A percentile compares a stretch with the other conserved stretches of the same genome.
Conservation (phyloP, 1,140 invertebrate species). For the Camponotus vicinus region DNA sequence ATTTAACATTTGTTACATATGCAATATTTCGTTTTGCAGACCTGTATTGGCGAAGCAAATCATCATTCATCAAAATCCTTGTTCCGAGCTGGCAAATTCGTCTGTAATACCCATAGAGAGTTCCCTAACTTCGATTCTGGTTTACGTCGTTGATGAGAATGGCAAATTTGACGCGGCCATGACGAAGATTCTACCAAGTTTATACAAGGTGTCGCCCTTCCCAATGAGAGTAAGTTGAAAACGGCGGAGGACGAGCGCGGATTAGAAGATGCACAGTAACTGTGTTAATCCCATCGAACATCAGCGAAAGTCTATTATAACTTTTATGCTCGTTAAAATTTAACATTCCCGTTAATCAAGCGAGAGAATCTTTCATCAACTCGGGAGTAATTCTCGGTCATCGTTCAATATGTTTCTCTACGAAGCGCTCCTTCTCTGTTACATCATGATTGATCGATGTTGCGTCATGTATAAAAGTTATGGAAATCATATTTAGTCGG, state of each 20-base stretch:
- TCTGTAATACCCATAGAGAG: slow-evolving; percentile 66
- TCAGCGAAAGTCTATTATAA: slow-evolving; percentile 49
- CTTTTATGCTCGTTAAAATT: slow-evolving; percentile 13
- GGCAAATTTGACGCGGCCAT: slow-evolving; percentile 79
- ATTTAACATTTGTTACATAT: neutral
- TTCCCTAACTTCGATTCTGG: slow-evolving; percentile 74
- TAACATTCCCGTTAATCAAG: neutral
- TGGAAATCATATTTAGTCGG: neutral
- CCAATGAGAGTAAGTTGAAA: slow-evolving; percentile 69
- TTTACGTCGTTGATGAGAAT: slow-evolving; percentile 81
- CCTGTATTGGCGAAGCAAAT: slow-evolving; percentile 77
- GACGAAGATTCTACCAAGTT: slow-evolving; percentile 80
- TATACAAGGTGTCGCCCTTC: slow-evolving; percentile 75
- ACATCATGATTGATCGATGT: neutral
- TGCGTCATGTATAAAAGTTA: neutral
- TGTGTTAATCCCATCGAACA: neutral
- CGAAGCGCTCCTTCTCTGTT: neutral
- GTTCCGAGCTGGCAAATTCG: slow-evolving; percentile 62
- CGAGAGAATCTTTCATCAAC: neutral
- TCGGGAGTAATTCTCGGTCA: neutral
- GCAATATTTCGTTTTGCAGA: slow-evolving; percentile 69
- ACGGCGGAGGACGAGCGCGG: slow-evolving; percentile 20
- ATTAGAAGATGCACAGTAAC: slow-evolving; percentile 31
- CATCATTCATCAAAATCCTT: slow-evolving; percentile 79
- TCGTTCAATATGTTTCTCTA: neutral